Evolutionary conservation across 2,888 invertebrate species (phyloP).

Genomic region (Caenorhabditis panamensis): DNA sequence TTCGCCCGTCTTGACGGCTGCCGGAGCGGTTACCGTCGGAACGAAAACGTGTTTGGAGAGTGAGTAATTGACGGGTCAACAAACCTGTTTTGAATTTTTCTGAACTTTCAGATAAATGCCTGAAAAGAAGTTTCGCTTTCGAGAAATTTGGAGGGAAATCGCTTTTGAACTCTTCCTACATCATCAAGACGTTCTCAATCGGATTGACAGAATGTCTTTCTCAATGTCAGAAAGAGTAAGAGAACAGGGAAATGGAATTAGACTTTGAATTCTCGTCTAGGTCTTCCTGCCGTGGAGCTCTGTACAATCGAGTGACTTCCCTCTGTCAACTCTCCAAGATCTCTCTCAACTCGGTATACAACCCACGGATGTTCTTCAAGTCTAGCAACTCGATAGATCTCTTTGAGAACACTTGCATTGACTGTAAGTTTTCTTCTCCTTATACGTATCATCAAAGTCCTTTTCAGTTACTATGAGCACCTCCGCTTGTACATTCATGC

Average conservation of each 20-base stretch:
- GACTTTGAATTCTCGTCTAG: conserved; percentile 27
- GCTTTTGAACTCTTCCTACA: conserved; percentile 28
- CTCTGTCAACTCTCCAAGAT: conserved; percentile 68
- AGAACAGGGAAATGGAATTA: background rate
- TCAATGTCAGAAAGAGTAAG: conserved; percentile 65
- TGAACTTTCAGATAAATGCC: conserved; percentile 49
- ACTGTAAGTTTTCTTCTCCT: conserved; percentile 59
- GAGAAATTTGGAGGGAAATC: conserved; percentile 54
- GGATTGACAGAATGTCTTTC: conserved; percentile 66
- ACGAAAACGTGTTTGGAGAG: conserved; percentile 59
- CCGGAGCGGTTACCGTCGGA: conserved; percentile 37
- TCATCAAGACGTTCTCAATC: conserved; percentile 51
- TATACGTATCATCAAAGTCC: background rate
- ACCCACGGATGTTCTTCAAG: conserved; percentile 67
- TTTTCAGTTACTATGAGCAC: conserved; percentile 42
- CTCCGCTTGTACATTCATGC: conserved; percentile 61
- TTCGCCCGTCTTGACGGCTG: conserved; percentile 28
- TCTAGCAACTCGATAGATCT: conserved; percentile 64
- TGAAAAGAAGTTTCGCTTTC: conserved; percentile 62
- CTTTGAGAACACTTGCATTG: conserved; percentile 75
- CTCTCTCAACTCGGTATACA: conserved; percentile 73
- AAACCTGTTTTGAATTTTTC: background rate
- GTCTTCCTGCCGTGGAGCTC: conserved; percentile 64
- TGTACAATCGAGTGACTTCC: conserved; percentile 47
- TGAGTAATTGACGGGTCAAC: conserved; percentile 40